Conservation (phyloP, 2,113 vertebrate species). For the Chaetodon trifascialis region DNA sequence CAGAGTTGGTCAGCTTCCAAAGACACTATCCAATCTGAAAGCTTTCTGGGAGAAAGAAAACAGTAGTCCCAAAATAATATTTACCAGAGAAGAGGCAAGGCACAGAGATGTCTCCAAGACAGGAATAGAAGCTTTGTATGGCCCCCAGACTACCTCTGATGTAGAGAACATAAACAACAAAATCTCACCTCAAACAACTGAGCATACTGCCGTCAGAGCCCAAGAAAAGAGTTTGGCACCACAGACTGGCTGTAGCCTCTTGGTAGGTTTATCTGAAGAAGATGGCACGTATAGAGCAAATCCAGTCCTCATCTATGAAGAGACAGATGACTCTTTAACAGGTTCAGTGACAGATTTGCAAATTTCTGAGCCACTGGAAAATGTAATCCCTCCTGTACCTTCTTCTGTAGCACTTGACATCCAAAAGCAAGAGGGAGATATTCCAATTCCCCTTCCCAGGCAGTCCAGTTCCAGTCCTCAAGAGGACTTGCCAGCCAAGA, state of each 20-base stretch:
- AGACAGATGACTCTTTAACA: constrained; percentile 47
- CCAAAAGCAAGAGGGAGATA: constrained; percentile 2
- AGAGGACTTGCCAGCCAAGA: constrained; percentile 45
- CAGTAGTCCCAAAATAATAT: constrained; percentile 41
- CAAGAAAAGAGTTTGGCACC: not conserved
- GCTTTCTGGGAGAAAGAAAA: constrained; percentile 61
- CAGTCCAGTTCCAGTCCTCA: constrained; percentile 28
- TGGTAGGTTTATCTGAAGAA: constrained; percentile 31
- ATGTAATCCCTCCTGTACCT: not conserved
- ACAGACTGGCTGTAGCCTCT: constrained; percentile 7
- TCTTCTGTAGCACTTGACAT: not conserved
- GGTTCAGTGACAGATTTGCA: constrained; percentile 27
- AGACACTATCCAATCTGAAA: constrained; percentile 50
- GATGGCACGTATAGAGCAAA: constrained; percentile 60
- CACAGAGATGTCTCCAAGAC: constrained; percentile 2
- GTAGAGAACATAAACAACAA: not conserved
- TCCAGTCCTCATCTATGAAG: constrained; percentile 63
- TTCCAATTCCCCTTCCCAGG: constrained; percentile 15
- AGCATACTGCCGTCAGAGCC: not conserved
- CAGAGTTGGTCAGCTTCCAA: constrained; percentile 16
- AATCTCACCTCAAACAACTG: not conserved
- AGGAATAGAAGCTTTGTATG: not conserved
- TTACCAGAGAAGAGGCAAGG: constrained; percentile 16
- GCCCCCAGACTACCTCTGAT: not conserved
- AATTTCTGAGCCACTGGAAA: constrained; percentile 13